Base-by-base conservation (phyloP, 1,140 invertebrate species). In the Drosophila punjabiensis region DNA sequence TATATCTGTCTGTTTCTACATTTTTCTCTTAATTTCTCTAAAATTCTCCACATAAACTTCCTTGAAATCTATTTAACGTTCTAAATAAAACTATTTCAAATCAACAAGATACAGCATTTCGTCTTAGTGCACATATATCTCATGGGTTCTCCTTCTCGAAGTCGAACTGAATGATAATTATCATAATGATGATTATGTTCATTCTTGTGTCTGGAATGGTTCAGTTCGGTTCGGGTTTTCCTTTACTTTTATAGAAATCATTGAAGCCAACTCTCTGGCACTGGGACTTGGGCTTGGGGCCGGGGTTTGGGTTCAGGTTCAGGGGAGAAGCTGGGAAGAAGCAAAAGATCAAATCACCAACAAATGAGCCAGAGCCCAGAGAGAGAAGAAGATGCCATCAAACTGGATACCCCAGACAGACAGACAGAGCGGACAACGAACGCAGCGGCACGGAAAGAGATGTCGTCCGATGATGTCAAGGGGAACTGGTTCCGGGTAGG, bases 261-360 rank as follows among this genome's bases (percentile, higher is more conserved):
- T 76, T 90, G 64, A 90, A 79, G 76, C 81, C 69, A 88, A 81
- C 68, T 64, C 50, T 71, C 18, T 33, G 59, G 37, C 41, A 14
- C 45, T 8, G 41, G 28, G 47, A 16, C 20, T 28, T 7, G 20
- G 30, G 30, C n/a, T 24, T 13, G 24, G 32, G n/a, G 45, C 33
- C 28, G 45, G 47, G 43, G 16, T 5, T 28, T 16, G 64, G 18
- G 64, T 62, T 18, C 56, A 28, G 55, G 35, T 58, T 39, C 14
- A 43, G 35, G 47, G 30, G 35, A 76, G 75, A 53, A 66, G 68
- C 61, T 74, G 64, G 64, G 55, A 59, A 82, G 68, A 69, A 11
- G 70, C 76, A 79, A 79, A 71, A 87, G 84, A 87, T 88, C 85
- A 79, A 89, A 90, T 90, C 85, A 90, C 82, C 85, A 88, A 69